A percentile compares a stretch with the other conserved stretches of the same genome.
These are phyloP conservation scores for Erinaceus europaeus DNA, from an alignment of 2,113 vertebrate genomes.

Conservation along the genomic window DNA sequence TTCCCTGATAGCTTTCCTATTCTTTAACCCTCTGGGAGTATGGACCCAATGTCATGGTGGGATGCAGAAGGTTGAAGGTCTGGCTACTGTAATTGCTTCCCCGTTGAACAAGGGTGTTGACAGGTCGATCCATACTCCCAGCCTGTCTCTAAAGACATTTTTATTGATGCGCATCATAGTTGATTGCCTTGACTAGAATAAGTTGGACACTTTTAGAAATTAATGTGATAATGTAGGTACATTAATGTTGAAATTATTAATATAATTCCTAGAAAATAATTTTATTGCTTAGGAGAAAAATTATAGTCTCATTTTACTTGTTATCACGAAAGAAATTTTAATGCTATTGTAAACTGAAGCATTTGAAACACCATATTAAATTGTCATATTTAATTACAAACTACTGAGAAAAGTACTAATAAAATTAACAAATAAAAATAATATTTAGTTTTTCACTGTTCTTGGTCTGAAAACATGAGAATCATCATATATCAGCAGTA, in stretches of 20 bases:
- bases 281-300: conserved; percentile 44
- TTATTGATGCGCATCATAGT: not conserved
- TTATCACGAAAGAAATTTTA: not conserved
- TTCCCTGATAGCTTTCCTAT: too few species aligned
- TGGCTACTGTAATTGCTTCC: too few species aligned
- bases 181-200: not conserved
- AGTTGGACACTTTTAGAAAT: conserved; percentile 31
- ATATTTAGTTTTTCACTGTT: not conserved
- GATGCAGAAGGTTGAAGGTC: too few species aligned
- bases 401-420: conserved; percentile 18
- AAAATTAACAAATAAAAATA: conserved; percentile 44
- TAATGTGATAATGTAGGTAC: not conserved
- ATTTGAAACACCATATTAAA: conserved; percentile 41
- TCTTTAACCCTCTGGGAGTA: too few species aligned
- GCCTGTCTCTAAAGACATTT: too few species aligned
- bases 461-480: conserved; percentile 46
- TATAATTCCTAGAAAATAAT: conserved; percentile 32
- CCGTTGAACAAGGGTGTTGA: too few species aligned
- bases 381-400: conserved; percentile 45
- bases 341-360: not conserved
- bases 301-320: not conserved
- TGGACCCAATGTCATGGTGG: too few species aligned
- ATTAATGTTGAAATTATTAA: conserved; percentile 45
- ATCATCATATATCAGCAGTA: conserved; percentile 30
- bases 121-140: too few species aligned